phyloP scores from a whole-genome alignment of 1,140 invertebrate species.

The Spodoptera frugiperda region DNA sequence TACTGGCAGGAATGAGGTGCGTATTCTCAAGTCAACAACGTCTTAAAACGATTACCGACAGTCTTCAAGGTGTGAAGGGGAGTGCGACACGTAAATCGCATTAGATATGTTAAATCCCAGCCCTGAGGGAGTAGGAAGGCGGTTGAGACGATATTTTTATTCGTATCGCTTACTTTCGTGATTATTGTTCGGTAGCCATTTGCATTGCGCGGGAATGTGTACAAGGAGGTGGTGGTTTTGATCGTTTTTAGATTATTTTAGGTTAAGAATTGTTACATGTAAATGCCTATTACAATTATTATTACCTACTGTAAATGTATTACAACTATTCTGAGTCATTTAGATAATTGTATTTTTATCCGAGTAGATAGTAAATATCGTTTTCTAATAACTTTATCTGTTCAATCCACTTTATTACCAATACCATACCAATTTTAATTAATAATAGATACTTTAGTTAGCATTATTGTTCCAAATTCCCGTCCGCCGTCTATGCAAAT shows the following conservation, averaged over 20 bases:
- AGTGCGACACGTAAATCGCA: conserved; percentile 81
- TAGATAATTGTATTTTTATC: no score
- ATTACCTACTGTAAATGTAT: no score
- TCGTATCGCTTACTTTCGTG: conserved; percentile 82
- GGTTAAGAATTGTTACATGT: no score
- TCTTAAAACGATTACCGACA: conserved; percentile 81
- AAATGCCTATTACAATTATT: no score
- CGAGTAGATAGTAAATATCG: no score
- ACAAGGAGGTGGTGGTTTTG: conserved; percentile 50
- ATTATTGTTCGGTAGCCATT: conserved; percentile 81
- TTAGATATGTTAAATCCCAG: conserved; percentile 83
- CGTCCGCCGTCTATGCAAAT: no score
- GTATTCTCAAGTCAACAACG: conserved; percentile 70
- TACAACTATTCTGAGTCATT: no score
- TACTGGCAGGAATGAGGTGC: conserved; percentile 51
- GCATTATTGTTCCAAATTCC: no score
- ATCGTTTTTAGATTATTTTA: conserved; percentile 43
- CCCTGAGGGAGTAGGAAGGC: conserved; percentile 62
- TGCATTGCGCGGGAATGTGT: conserved; percentile 66
- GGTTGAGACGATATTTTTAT: conserved; percentile 80
- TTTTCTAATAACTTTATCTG: no score
- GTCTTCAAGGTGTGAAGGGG: conserved; percentile 72
- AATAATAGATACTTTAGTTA: no score
- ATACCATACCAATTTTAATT: no score
- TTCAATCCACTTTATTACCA: no score